Evolutionary conservation across 2,113 vertebrate species (phyloP), one percentile per base, ranked within the genome.

Genomic region (Oreotrochilus melanogaster): DNA sequence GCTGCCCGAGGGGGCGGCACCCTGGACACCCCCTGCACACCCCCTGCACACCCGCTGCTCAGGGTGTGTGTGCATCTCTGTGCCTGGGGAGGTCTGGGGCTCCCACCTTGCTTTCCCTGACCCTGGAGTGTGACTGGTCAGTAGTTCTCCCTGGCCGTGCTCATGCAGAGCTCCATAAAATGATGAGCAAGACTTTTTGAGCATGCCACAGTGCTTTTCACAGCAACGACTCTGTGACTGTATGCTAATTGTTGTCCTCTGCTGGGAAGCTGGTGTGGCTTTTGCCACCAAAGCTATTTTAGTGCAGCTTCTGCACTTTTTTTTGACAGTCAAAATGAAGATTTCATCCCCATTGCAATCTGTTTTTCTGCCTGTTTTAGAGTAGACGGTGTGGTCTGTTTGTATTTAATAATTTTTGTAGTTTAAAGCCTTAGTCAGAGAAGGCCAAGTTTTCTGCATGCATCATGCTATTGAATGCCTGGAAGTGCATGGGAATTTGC

Each of bases 281-380:
- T 98, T 97, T 97, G 76, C 85, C 94, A 93, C 86, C 73, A 71
- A 91, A 97, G 61, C 88, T 93, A 53, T 95, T 97, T 97, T 89
- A 96, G 53, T 96, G 61, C 74, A 72, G 51, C 88, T 67, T 74
- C 86, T 94, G 93, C 94, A 69, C 61, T 91, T 92, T 89, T 92
- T 89, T 97, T 97, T 96, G 96, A 94, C 79, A 85, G 61, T 85
- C 79, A 69, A 33, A 91, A 86, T 92, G 92, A 95, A 97, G 92
- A 92, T 94, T 90, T 93, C 24, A 61, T 97, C 86, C 84, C 94
- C 27, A 19, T 60, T 71, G 57, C 93, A 90, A 22, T 94, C 88
- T 94, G 72, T 6, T 92, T 88, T 92, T 76, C 72, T 88, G 90
- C 86, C 74, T 94, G 65, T 86, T 92, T 88, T 37, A 92, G 82